Evolutionary conservation across 2,113 vertebrate genomes (phyloP).

Genomic region (Brienomyrus longianalis): DNA sequence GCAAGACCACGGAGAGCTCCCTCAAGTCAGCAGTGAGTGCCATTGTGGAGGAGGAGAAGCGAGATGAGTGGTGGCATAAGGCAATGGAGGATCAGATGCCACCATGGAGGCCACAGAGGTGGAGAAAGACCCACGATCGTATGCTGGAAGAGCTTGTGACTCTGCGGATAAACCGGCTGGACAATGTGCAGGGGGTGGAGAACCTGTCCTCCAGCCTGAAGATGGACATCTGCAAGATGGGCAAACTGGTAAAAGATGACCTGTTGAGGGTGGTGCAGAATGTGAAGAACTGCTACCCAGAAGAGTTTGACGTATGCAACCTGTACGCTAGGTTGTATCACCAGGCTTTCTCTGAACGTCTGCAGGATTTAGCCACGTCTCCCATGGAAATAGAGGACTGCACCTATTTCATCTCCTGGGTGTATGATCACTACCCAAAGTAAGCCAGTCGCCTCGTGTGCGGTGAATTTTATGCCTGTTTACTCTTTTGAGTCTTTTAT

Average conservation of each 20-base stretch:
- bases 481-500: neutral
- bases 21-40: conserved; percentile 55
- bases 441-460: conserved; percentile 31
- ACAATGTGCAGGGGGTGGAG: neutral
- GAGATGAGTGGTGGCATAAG: conserved; percentile 42
- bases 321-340: conserved; percentile 72
- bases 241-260: conserved; percentile 68
- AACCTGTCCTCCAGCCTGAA: conserved; percentile 47
- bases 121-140: conserved; percentile 55
- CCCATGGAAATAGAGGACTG: conserved; percentile 64
- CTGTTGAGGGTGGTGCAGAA: conserved; percentile 58
- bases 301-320: conserved; percentile 63
- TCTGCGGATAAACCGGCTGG: conserved; percentile 48
- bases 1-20: conserved; percentile 34
- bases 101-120: conserved; percentile 48
- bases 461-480: neutral
- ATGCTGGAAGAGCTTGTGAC: conserved; percentile 42
- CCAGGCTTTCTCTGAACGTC: conserved; percentile 50
- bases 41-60: conserved; percentile 57
- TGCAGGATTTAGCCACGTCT: conserved; percentile 56
- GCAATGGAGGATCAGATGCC: conserved; percentile 24
- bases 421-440: conserved; percentile 65
- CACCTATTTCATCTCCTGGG: conserved; percentile 69
- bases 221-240: conserved; percentile 56
- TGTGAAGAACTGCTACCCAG: conserved; percentile 69